A percentile compares a stretch with the other conserved stretches of the same genome.
phyloP scores from a whole-genome alignment of 2,888 invertebrate species.

The Tenthredo notha region DNA sequence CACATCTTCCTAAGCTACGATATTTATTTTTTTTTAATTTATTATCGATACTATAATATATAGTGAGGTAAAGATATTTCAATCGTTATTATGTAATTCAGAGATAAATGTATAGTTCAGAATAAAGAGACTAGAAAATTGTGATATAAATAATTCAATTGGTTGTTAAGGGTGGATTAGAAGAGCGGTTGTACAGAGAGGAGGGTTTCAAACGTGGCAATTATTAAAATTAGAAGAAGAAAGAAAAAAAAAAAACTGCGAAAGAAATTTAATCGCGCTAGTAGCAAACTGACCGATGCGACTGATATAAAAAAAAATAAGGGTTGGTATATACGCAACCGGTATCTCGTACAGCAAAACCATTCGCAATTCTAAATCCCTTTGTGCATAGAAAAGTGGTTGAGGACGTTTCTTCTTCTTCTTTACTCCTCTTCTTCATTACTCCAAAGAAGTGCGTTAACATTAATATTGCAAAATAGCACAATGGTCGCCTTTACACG shows the following conservation, averaged over 20 bases:
- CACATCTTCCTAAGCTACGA: too few relatives aligned
- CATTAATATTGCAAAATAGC: not conserved
- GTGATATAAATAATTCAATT: not conserved
- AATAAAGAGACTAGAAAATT: not conserved
- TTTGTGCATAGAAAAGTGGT: slow-evolving; percentile 47
- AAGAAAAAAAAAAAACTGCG: not conserved
- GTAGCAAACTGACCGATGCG: not conserved
- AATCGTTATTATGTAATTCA: too few relatives aligned
- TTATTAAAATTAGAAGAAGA: slow-evolving; percentile 59
- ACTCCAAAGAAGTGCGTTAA: not conserved
- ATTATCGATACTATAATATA: too few relatives aligned
- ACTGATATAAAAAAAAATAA: slow-evolving; percentile 55
- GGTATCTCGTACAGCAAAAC: slow-evolving; percentile 1
- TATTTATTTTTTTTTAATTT: too few relatives aligned
- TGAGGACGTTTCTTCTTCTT: not conserved
- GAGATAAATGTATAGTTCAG: too few relatives aligned
- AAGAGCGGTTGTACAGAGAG: not conserved
- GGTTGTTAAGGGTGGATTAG: not conserved
- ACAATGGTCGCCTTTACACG: not conserved
- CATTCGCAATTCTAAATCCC: slow-evolving; percentile 26
- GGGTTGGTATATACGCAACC: slow-evolving; percentile 54
- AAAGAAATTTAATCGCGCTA: slow-evolving; percentile 27
- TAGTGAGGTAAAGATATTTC: too few relatives aligned
- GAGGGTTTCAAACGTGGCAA: slow-evolving; percentile 18
- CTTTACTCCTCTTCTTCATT: not conserved